Base-by-base conservation (phyloP, 2,113 vertebrate species). In the Peromyscus maniculatus region DNA sequence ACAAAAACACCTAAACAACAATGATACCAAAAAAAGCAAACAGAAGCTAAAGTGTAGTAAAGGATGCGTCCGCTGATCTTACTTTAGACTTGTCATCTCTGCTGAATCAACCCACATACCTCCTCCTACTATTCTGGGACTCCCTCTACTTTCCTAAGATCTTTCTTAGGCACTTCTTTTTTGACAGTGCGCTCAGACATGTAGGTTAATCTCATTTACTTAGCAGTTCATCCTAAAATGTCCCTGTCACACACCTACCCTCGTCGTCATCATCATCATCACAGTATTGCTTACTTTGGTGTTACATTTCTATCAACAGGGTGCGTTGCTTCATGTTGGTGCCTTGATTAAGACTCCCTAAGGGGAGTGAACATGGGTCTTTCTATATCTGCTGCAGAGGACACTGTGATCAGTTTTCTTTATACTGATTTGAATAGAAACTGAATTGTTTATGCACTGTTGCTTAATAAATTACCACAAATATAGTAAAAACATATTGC, bases 281-380 rank as follows among this genome's bases (percentile, higher is more conserved):
- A 92, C 17, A 9, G 19, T 80, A 94, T 52, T 87, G 22, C 88
- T 87, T 67, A 95, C 72, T 72, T 72, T 94, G 67, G n/a, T 86
- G 75, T 52, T 87, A 71, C 84, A 24, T 89, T 97, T 93, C 79
- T 28, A 79, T 66, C 16, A 59, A 92, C n/a, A 46, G 21, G n/a
- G 13, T 84, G n/a, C 19, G 57, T 15, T 67, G 3, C 46, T 96
- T 93, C 28, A 91, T 28, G 24, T 87, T 82, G 9, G 24, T 91
- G 26, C 8, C 57, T 87, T 93, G 75, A 17, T 86, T 43, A 43
- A 43, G 43, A 43, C 43, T 43, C 43, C 43, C 43, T 43, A 43
- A 43, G 43, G 43, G 57, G 6, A 87, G 66, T 91, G 86, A 94
- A 89, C 96, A 19, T 80, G 93, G 89, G 7, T 84, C 21, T 83